Percentiles rank a stretch among this genome's conserved stretches.
Conservation (phyloP, 30 jellyfish, hydroid and myxozoan species). For the Chrysaora quinquecirrha region DNA sequence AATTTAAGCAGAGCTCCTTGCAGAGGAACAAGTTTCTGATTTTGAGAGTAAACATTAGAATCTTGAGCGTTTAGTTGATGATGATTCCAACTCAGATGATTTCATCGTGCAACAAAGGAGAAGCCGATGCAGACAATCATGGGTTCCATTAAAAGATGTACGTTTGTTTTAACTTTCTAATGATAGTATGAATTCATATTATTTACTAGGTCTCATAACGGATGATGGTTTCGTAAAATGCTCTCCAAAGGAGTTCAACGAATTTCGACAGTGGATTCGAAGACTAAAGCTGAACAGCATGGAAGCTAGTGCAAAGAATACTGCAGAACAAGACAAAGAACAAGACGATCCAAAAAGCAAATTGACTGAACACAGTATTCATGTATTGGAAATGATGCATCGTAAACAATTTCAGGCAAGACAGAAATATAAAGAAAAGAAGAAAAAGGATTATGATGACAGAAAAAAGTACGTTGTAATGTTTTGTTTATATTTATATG, state of each 20-base stretch:
- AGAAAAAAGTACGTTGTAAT: slow-evolving; percentile 53
- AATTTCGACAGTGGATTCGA: slow-evolving; percentile 87
- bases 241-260: slow-evolving; percentile 83
- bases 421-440: slow-evolving; percentile 46
- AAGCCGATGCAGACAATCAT: no score
- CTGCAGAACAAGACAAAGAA: slow-evolving; percentile 30
- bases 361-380: slow-evolving; percentile 45
- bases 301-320: slow-evolving; percentile 38
- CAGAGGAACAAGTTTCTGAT: no score
- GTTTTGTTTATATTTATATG: no score
- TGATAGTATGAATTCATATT: no score
- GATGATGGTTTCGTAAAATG: slow-evolving; percentile 88
- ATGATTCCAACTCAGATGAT: slow-evolving; percentile 9
- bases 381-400: slow-evolving; percentile 33
- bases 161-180: no score
- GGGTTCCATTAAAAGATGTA: slow-evolving; percentile 54
- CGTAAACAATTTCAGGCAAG: slow-evolving; percentile 57
- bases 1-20: slow-evolving; percentile 37
- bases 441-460: slow-evolving; percentile 28
- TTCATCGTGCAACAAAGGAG: no score
- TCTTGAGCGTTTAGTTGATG: no score
- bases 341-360: background rate
- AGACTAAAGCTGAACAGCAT: slow-evolving; percentile 69
- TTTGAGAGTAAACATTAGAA: no score
- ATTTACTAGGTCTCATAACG: slow-evolving; percentile 74